phyloP scores from a whole-genome alignment of 2,888 invertebrate genomes.

The Eristalis arbustorum region DNA sequence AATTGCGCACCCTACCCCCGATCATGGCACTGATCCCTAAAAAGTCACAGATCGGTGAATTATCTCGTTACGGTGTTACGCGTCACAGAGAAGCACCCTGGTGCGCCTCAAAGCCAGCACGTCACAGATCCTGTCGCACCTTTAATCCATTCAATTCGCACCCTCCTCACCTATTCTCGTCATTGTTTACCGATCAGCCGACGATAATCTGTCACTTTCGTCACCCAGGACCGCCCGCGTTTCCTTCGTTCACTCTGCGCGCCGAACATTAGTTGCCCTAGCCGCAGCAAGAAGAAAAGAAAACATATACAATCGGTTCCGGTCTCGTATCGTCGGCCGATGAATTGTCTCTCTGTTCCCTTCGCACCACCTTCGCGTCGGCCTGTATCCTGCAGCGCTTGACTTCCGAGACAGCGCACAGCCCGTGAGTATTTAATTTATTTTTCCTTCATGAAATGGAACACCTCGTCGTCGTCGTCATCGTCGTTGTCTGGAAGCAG shows the following conservation, averaged over 20 bases:
- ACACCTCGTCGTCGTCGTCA: slow-evolving; percentile 1
- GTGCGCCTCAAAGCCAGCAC: too few relatives aligned
- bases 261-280: slow-evolving; percentile 59
- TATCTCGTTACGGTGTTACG: neutral
- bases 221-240: neutral
- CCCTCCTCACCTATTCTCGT: neutral
- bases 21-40: neutral
- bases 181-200: neutral
- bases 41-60: neutral
- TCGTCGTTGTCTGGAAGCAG: slow-evolving; percentile 33
- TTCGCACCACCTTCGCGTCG: neutral
- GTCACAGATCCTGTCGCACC: neutral
- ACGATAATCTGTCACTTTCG: neutral
- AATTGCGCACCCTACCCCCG: neutral
- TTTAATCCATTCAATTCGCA: neutral
- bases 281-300: slow-evolving; percentile 22
- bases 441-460: slow-evolving; percentile 40
- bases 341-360: neutral
- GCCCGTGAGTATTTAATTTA: slow-evolving; percentile 43
- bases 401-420: slow-evolving; percentile 31
- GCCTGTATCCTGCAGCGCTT: slow-evolving; percentile 49
- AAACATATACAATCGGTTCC: slow-evolving; percentile 62
- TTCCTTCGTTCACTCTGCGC: neutral
- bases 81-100: neutral
- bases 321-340: slow-evolving; percentile 33